Evolutionary conservation across 2,797 vertebrate genomes (phyloP).

Genomic region (Otolemur crassicaudatus): DNA sequence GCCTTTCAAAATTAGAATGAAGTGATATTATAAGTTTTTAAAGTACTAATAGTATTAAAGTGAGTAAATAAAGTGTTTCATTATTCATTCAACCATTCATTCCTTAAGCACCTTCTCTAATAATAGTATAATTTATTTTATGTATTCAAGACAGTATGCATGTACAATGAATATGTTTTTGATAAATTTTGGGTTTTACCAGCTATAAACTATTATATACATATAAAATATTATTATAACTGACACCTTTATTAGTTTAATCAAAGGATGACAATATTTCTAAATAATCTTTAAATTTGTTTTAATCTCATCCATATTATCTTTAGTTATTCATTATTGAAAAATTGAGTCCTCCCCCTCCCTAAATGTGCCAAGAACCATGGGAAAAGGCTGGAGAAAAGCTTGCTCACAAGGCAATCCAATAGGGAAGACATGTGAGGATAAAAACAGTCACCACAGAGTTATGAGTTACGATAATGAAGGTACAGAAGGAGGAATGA

Average conservation of each 20-base stretch:
- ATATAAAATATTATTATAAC: neutral
- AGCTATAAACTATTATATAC: neutral
- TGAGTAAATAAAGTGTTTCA: neutral
- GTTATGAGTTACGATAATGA: neutral
- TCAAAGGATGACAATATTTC: neutral
- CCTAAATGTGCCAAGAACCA: neutral
- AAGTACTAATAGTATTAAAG: neutral
- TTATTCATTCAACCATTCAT: neutral
- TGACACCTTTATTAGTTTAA: neutral
- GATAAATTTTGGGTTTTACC: neutral
- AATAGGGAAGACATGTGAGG: neutral
- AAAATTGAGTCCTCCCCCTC: neutral
- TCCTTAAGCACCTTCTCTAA: neutral
- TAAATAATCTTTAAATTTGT: neutral
- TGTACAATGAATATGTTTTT: neutral
- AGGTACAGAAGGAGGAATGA: neutral
- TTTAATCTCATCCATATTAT: neutral
- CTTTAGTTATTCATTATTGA: neutral
- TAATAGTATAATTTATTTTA: neutral
- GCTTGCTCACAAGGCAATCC: neutral
- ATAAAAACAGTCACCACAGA: neutral
- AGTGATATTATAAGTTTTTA: neutral
- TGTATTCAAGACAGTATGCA: neutral
- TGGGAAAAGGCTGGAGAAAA: neutral
- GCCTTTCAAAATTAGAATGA: conserved; percentile 18